Evolutionary conservation across 2,113 vertebrate genomes (phyloP).

Genomic region (Tetrax tetrax): DNA sequence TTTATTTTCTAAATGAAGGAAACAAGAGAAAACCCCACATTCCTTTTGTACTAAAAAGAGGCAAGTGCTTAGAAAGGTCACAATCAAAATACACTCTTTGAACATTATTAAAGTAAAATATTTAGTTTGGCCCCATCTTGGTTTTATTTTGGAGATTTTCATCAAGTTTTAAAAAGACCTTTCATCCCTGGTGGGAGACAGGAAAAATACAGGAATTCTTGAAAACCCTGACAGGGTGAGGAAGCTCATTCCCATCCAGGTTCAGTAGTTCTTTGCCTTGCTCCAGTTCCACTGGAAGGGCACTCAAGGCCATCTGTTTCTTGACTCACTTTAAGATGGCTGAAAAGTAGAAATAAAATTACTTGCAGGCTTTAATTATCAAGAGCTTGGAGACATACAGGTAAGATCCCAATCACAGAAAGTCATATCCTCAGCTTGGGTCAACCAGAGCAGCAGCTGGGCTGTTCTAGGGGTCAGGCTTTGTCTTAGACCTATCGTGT

Average conservation of each 20-base stretch:
- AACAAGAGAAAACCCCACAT: background rate
- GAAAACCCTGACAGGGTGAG: background rate
- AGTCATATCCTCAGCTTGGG: background rate
- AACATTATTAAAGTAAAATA: conserved; percentile 68
- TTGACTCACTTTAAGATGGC: background rate
- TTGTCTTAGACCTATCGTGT: accelerated
- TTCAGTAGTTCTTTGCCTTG: background rate
- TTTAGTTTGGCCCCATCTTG: conserved; percentile 49
- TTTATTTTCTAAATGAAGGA: conserved; percentile 53
- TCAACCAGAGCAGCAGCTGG: background rate
- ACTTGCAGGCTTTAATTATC: background rate
- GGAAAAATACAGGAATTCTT: conserved; percentile 43
- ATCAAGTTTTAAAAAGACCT: conserved; percentile 31
- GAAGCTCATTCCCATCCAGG: background rate
- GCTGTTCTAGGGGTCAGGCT: background rate
- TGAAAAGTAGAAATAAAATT: background rate
- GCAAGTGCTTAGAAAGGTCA: conserved; percentile 28
- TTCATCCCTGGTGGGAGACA: background rate
- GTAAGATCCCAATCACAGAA: background rate
- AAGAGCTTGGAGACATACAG: background rate
- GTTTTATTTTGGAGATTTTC: conserved; percentile 43
- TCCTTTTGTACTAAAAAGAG: conserved; percentile 29
- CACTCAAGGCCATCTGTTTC: background rate
- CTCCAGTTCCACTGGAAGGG: background rate
- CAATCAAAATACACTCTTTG: conserved; percentile 42